Percentiles rank a stretch among this genome's conserved stretches.
Evolutionary conservation across 2,797 vertebrate genomes (phyloP).

Genomic region (Acrossocheilus fasciatus): DNA sequence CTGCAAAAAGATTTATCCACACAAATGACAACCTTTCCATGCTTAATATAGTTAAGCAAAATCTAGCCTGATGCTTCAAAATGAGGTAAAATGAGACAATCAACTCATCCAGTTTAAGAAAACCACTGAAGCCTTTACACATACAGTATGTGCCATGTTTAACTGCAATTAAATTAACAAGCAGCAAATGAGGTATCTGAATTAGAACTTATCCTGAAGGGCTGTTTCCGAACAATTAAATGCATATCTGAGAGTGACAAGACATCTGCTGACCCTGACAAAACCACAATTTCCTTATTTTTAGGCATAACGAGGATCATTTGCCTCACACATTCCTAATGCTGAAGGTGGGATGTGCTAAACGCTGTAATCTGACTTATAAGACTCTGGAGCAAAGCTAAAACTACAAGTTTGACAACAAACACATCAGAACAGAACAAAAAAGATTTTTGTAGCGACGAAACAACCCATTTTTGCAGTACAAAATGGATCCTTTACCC

Average conservation of each 20-base stretch:
- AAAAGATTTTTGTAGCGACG: background rate
- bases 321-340: constrained; percentile 59
- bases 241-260: constrained; percentile 51
- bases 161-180: constrained; percentile 67
- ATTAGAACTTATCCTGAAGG: constrained; percentile 63
- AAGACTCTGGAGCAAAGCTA: constrained; percentile 53
- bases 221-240: constrained; percentile 52
- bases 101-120: constrained; percentile 40
- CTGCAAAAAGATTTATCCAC: background rate
- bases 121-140: constrained; percentile 18
- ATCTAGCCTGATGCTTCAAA: background rate
- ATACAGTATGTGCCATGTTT: constrained; percentile 57
- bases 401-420: constrained; percentile 31
- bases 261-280: constrained; percentile 57
- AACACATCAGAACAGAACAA: constrained; percentile 8
- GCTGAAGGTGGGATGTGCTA: constrained; percentile 54
- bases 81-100: constrained; percentile 37
- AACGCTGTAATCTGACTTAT: constrained; percentile 54
- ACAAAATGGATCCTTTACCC: background rate
- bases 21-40: background rate
- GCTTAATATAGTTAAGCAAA: background rate
- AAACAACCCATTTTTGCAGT: background rate
- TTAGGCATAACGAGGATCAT: constrained; percentile 34
- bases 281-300: constrained; percentile 49
- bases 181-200: constrained; percentile 72